Conservation (phyloP, 2,797 vertebrate genomes). For the Decapterus maruadsi region DNA sequence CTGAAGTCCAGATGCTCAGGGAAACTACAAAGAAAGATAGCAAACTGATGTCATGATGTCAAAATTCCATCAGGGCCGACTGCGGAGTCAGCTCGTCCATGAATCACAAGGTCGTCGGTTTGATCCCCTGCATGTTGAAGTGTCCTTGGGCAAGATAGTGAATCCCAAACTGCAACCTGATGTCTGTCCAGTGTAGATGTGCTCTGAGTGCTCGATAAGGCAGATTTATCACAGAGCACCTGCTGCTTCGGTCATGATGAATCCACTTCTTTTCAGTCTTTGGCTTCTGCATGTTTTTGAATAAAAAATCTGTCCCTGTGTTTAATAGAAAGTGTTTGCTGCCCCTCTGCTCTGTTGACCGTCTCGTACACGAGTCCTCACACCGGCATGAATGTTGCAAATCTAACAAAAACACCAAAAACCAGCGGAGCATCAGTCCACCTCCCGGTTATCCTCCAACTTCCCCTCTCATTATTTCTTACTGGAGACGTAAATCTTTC, state of each 20-base stretch:
- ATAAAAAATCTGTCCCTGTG: background rate
- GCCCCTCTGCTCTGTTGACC: too few species aligned
- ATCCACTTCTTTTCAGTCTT: background rate
- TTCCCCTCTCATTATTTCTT: background rate
- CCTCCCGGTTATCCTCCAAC: background rate
- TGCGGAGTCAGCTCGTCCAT: too few species aligned
- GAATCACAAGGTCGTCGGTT: too few species aligned
- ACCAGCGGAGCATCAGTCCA: background rate
- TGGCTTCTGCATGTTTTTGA: background rate
- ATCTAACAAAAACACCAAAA: background rate
- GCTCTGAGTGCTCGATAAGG: too few species aligned
- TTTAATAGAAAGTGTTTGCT: background rate
- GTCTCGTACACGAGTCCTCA: too few species aligned
- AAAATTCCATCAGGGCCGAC: too few species aligned
- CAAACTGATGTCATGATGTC: constrained; percentile 24
- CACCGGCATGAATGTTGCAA: background rate
- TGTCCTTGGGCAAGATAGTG: too few species aligned
- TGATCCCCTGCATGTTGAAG: too few species aligned
- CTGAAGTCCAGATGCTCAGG: constrained; percentile 1
- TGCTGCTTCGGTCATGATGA: background rate
- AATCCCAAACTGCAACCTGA: too few species aligned
- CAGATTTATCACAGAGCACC: too few species aligned
- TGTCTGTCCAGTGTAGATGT: too few species aligned
- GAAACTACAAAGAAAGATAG: constrained; percentile 16
- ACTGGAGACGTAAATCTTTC: background rate